Evolutionary conservation across 2,113 vertebrate genomes (phyloP), one percentile per base, ranked within the genome.

Genomic region (Antigone vipio): DNA sequence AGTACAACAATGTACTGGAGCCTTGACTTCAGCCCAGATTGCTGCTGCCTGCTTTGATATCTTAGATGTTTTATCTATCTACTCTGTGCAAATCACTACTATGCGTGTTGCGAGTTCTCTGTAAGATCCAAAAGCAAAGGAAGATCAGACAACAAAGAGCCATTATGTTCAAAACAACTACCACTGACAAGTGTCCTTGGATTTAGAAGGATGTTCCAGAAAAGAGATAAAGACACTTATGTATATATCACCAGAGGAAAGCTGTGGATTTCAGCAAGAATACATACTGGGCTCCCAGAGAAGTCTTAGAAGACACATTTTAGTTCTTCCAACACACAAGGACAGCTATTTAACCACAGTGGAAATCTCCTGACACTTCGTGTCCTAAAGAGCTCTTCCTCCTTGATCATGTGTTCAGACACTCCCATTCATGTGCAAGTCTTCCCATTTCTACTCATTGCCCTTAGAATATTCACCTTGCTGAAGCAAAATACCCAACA

Each of bases 131-230:
- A 78, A 92, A 89, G 62, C 40, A 92, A 63, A 87, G 64, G 19
- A 87, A 87, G 49, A 91, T 72, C 44, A 89, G 66, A 64, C 35
- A 87, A 59, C 42, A 79, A 52, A 44, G 72, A 75, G 17, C 66
- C 35, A 45, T 73, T 80, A 52, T 17, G 18, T 69, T 89, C 58
- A 78, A 85, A 94, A 93, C 55, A 0, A 42, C 32, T 58, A 18
- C 30, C 34, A 59, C 30, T 67, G 42, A 55, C 18, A 92, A 82
- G 24, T 34, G 24, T 45, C 45, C n/a, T 76, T 89, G 62, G 35
- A 89, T 89, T 91, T 91, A 29, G 47, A 81, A 91, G 40, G 34
- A 75, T 62, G 56, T 73, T 95, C n/a, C 80, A 94, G 56, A 73
- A 91, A 84, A 91, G 56, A 60, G 40, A 68, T 34, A n/a, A 52